phyloP scores from a whole-genome alignment of 1,140 invertebrate genomes.

The Teleogryllus occipitalis region DNA sequence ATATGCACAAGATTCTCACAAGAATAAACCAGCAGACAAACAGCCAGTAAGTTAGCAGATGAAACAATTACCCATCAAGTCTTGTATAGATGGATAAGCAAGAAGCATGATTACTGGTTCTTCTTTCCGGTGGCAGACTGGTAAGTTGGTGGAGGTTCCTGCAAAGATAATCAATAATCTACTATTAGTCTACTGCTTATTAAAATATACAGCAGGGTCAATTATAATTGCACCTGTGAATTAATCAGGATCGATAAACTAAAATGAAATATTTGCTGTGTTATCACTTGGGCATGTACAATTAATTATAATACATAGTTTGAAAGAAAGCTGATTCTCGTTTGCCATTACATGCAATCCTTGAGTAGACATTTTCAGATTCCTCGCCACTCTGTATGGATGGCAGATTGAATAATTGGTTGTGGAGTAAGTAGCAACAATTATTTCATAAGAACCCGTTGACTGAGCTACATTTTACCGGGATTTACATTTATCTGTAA shows the following conservation, averaged over 20 bases:
- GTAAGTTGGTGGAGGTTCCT: constrained; percentile 71
- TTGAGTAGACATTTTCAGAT: no score
- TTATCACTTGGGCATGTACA: not conserved
- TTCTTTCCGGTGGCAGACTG: constrained; percentile 50
- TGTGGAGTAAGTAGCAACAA: no score
- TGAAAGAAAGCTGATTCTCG: no score
- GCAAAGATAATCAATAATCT: constrained; percentile 30
- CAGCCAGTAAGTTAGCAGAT: not conserved
- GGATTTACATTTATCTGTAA: no score
- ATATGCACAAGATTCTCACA: constrained; percentile 1
- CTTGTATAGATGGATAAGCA: not conserved
- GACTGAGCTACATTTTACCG: no score
- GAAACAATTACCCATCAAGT: not conserved
- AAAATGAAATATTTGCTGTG: constrained; percentile 12
- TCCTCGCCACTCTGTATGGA: no score
- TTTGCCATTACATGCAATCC: no score
- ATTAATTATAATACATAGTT: no score
- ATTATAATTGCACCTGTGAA: not conserved
- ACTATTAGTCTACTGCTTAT: not conserved
- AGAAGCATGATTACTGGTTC: constrained; percentile 33
- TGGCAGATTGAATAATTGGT: no score
- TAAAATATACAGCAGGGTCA: not conserved
- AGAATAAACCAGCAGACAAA: not conserved
- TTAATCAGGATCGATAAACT: constrained; percentile 17
- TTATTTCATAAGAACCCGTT: no score